Base-by-base conservation (phyloP, 2,797 vertebrate species). In the Cynodonichthys magdalenae region DNA sequence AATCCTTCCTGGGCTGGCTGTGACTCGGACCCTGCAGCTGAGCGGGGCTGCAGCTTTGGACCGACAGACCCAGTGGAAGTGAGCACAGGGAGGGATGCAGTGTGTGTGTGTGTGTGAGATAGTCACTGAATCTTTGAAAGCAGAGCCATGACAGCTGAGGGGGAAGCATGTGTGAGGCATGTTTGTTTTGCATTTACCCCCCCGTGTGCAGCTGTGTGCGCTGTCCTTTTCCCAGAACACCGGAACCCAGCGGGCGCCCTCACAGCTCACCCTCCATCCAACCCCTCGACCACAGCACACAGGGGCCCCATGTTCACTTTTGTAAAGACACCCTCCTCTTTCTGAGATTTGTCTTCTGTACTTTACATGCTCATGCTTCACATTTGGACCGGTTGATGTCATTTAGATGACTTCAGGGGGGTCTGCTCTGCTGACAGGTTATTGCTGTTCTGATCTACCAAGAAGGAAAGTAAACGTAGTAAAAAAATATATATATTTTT, bases 131-230 rank as follows among this genome's bases (percentile, higher is more conserved):
- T 79, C 87, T 92, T 90, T 93, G 92, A 93, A 94, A 93, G 91
- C 87, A 85, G 91, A 94, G 87, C 90, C 91, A 86, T 90, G 91
- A 92, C 93, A 94, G 93, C 93, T 94, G 92, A 93, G 83, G 84
- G 84, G 87, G 86, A 92, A 92, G 91, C 90, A 91, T 94, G 89
- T 90, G 89, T 88, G 71, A 92, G 90, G 90, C 90, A 89, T 94
- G 93, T 94, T 94, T 94, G 92, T 94, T 94, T 94, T 93, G 88
- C 91, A 92, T 93, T 93, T 91, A 91, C 87, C 89, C 87, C 88
- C 85, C 53, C 15, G 71, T 87, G 81, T 66, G 82, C 92, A 93
- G 93, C 91, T 93, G 93, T 90, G 89, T 91, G 91, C 89, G 89
- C 87, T 88, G 89, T 92, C 89, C 90, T 93, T 93, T 90, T 92